Percentiles rank a stretch among this genome's conserved stretches.
phyloP scores from a whole-genome alignment of 2,888 invertebrate species.

The Diarsia mendica region DNA sequence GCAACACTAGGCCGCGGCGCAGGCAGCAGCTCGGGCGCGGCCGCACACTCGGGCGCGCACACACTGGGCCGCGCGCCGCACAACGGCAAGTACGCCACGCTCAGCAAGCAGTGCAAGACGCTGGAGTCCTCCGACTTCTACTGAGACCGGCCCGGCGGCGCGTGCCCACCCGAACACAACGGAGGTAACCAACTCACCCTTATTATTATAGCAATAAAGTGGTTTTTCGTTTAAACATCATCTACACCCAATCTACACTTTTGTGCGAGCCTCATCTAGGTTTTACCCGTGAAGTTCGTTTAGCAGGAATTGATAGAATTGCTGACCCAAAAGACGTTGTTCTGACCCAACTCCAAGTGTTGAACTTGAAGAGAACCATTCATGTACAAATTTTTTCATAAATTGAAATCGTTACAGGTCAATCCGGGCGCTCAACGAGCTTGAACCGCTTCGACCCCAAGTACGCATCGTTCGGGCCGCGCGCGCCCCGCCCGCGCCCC shows the following conservation, averaged over 20 bases:
- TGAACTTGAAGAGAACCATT: background rate
- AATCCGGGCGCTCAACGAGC: constrained; percentile 83
- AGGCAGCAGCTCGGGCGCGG: constrained; percentile 76
- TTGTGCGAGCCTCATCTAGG: background rate
- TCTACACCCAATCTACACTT: background rate
- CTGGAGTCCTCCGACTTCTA: constrained; percentile 98
- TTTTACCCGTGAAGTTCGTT: background rate
- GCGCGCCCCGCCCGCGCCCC: constrained; percentile 86
- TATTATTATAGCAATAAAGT: background rate
- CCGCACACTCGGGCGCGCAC: constrained; percentile 89
- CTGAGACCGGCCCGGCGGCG: constrained; percentile 95
- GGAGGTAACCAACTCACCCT: constrained; percentile 7
- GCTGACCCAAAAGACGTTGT: background rate
- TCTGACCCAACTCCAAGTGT: background rate
- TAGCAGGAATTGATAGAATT: background rate
- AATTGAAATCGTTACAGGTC: constrained; percentile 69
- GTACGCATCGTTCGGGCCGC: constrained; percentile 90
- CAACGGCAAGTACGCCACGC: constrained; percentile 97
- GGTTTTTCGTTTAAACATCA: background rate
- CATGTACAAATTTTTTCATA: background rate
- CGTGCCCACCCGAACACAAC: constrained; percentile 72
- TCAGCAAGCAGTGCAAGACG: constrained; percentile 99
- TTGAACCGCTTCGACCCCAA: constrained; percentile 91
- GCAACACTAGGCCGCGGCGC: constrained; percentile 68
- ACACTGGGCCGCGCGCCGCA: constrained; percentile 93